These are phyloP conservation scores for Anisognathus igniventris DNA, from an alignment of 2,797 vertebrate species.

Conservation along the genomic window DNA sequence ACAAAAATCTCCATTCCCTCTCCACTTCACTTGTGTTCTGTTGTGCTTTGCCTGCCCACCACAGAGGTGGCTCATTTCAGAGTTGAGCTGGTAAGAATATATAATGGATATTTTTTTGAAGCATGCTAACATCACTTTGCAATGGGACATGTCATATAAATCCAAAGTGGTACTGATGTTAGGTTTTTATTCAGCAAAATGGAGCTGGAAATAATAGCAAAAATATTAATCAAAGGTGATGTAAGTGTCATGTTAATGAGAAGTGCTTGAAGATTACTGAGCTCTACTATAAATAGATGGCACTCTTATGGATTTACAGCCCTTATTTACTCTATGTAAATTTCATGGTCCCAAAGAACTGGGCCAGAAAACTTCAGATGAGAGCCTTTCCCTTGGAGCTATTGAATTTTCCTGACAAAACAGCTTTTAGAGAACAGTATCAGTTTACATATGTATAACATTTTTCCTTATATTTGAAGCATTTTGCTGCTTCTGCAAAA, in stretches of 20 bases:
- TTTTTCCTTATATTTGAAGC: background rate
- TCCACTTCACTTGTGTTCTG: background rate
- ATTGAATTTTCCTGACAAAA: background rate
- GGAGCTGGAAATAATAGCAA: background rate
- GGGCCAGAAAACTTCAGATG: background rate
- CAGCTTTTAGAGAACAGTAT: background rate
- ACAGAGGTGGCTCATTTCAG: background rate
- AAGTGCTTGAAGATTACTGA: background rate
- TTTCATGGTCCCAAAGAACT: background rate
- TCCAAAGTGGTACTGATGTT: background rate
- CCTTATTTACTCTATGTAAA: background rate
- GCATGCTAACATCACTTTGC: background rate
- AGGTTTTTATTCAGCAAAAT: background rate
- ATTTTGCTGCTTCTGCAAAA: background rate
- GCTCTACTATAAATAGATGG: background rate
- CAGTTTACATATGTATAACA: background rate
- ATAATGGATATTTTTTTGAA: background rate
- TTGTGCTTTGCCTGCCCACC: background rate
- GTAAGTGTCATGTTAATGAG: background rate
- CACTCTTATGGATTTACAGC: background rate
- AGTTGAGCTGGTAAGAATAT: background rate
- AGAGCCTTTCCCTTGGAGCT: background rate
- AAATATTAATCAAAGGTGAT: conserved; percentile 6
- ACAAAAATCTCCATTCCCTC: background rate
- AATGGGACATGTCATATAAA: background rate